Conservation (phyloP, 2,888 invertebrate species). For the Keiferia lycopersicella region DNA sequence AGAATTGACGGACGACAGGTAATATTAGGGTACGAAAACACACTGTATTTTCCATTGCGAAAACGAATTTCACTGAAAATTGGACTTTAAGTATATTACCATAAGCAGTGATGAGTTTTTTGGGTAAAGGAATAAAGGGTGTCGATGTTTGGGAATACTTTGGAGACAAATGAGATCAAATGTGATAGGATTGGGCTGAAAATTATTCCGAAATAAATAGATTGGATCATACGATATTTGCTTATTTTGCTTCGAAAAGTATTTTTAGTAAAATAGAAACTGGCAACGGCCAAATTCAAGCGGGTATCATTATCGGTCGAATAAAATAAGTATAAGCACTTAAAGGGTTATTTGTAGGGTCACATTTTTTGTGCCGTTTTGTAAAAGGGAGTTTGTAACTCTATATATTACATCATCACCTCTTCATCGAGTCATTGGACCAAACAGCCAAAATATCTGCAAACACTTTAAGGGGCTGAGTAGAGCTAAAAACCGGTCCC, state of each 20-base stretch:
- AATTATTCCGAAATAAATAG: slow-evolving; percentile 34
- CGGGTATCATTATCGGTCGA: too few species aligned
- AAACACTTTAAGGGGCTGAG: too few species aligned
- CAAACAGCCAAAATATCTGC: too few species aligned
- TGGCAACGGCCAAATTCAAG: too few species aligned
- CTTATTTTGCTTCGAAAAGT: slow-evolving; percentile 2
- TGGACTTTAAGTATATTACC: neutral
- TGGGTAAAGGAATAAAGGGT: neutral
- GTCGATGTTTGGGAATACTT: slow-evolving; percentile 6
- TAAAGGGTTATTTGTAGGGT: too few species aligned
- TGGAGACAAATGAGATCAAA: slow-evolving; percentile 25
- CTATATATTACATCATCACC: too few species aligned
- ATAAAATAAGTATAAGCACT: too few species aligned
- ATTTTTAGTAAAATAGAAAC: too few species aligned
- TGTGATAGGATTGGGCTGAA: slow-evolving; percentile 35
- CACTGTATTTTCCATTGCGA: neutral
- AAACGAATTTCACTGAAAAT: neutral
- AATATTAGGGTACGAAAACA: slow-evolving; percentile 35
- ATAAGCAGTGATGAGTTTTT: neutral
- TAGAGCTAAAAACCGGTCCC: too few species aligned
- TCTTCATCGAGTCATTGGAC: too few species aligned
- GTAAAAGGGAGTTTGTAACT: too few species aligned
- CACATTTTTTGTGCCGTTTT: too few species aligned
- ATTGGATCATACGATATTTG: slow-evolving; percentile 22
- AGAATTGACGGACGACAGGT: slow-evolving; percentile 44